Evolutionary conservation across 2,888 invertebrate genomes (phyloP).

Genomic region (Smittia aterrima): DNA sequence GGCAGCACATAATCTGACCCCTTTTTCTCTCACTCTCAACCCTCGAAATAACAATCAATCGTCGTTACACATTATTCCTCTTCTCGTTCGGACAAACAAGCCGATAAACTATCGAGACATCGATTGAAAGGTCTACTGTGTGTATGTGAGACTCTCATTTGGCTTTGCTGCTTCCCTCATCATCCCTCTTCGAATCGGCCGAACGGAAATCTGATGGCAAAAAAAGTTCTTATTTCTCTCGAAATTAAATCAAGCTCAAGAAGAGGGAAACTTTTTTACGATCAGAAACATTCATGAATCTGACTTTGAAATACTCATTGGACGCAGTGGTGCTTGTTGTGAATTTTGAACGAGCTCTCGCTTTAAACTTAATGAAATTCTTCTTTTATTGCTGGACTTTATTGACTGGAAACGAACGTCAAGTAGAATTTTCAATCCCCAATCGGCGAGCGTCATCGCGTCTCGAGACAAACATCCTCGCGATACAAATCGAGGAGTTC

Average conservation of each 20-base stretch:
- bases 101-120: conserved; percentile 13
- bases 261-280: conserved; percentile 21
- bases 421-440: neutral
- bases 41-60: conserved; percentile 7
- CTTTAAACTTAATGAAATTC: conserved; percentile 23
- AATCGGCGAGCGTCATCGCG: neutral
- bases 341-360: neutral
- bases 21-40: neutral
- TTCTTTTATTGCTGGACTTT: neutral
- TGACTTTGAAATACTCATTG: conserved; percentile 18
- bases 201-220: neutral
- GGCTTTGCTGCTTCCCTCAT: neutral
- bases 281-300: conserved; percentile 18
- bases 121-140: neutral
- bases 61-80: neutral
- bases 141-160: neutral
- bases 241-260: conserved; percentile 22
- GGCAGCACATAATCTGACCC: neutral
- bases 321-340: conserved; percentile 7
- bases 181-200: neutral
- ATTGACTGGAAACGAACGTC: conserved; percentile 6
- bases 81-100: neutral
- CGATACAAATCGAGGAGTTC: neutral
- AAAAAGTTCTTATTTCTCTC: neutral
- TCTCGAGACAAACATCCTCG: neutral